Conservation (phyloP, 92 coral and sea anemone species). For the Blastomussa wellsi region DNA sequence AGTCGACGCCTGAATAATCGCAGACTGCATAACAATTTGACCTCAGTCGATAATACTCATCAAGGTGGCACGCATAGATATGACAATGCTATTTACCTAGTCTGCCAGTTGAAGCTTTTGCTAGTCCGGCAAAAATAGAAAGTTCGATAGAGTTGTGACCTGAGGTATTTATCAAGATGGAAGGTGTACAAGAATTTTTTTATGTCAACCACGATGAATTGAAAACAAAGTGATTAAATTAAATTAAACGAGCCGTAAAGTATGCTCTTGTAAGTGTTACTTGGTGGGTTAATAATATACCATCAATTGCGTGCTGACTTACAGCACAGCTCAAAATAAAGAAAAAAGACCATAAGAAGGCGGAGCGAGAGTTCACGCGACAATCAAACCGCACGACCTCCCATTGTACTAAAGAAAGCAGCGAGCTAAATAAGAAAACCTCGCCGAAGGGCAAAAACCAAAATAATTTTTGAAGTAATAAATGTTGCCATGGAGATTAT, state of each 20-base stretch:
- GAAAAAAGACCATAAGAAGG: not conserved
- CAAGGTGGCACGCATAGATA: not conserved
- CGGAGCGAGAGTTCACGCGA: constrained; percentile 7
- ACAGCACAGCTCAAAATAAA: not conserved
- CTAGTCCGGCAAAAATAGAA: not conserved
- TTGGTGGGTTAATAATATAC: not conserved
- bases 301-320: not conserved
- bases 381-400: not conserved
- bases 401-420: not conserved
- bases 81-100: not conserved
- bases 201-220: not conserved
- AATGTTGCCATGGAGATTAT: not conserved
- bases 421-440: not conserved
- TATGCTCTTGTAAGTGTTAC: not conserved
- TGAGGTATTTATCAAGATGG: not conserved
- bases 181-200: not conserved
- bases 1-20: not conserved
- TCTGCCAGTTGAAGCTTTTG: not conserved
- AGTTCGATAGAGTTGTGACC: not conserved
- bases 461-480: not conserved
- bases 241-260: not conserved
- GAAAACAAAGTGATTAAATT: not conserved
- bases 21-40: not conserved
- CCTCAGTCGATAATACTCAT: not conserved
- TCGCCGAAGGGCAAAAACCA: not conserved